A percentile compares a stretch with the other conserved stretches of the same genome.
phyloP scores from a whole-genome alignment of 2,888 invertebrate genomes.

The Crocallis elinguaria region DNA sequence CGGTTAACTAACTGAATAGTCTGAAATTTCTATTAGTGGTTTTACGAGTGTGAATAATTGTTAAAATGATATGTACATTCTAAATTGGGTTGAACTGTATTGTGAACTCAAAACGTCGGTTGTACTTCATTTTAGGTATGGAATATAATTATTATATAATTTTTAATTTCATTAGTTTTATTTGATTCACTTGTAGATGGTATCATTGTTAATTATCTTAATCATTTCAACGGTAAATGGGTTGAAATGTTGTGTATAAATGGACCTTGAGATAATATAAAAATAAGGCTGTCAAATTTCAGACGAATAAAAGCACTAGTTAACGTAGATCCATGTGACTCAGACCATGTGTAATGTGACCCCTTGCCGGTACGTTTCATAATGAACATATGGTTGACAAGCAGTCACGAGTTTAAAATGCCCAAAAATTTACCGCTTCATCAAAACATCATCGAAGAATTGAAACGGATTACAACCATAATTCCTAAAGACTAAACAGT shows the following conservation, averaged over 20 bases:
- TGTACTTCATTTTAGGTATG: background rate
- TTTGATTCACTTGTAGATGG: too few relatives aligned
- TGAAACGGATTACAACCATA: background rate
- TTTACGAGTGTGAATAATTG: constrained; percentile 22
- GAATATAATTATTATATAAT: background rate
- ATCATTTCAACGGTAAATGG: too few relatives aligned
- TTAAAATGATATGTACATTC: constrained; percentile 19
- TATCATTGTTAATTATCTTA: too few relatives aligned
- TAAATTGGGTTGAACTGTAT: constrained; percentile 21
- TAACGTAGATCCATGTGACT: too few relatives aligned
- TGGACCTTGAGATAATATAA: too few relatives aligned
- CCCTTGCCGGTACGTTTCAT: too few relatives aligned
- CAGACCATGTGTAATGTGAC: too few relatives aligned
- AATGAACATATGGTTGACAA: background rate
- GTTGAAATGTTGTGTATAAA: too few relatives aligned
- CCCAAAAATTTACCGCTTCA: background rate
- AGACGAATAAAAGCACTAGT: too few relatives aligned
- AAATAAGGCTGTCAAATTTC: too few relatives aligned
- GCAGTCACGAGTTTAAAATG: background rate
- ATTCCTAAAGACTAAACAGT: background rate
- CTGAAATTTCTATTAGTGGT: constrained; percentile 32
- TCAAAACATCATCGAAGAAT: background rate
- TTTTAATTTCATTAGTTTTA: background rate
- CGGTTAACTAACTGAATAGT: constrained; percentile 35
- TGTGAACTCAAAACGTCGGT: background rate